Evolutionary conservation across 2,113 vertebrate genomes (phyloP).

Genomic region (Salminus brasiliensis): DNA sequence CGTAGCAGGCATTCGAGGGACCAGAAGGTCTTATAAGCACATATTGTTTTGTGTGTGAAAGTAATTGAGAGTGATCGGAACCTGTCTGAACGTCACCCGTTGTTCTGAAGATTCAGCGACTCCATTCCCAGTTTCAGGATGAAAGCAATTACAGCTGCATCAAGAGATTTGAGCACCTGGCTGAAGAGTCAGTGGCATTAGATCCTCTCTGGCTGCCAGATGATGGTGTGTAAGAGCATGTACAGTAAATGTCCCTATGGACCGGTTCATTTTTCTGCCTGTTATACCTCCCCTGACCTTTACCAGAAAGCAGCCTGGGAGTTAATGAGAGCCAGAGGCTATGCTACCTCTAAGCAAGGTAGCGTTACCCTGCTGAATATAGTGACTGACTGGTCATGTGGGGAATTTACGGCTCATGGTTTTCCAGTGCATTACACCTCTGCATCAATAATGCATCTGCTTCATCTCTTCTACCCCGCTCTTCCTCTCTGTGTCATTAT

Average conservation of each 20-base stretch:
- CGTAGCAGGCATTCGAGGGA: neutral
- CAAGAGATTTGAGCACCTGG: constrained; percentile 2
- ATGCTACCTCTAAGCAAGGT: neutral
- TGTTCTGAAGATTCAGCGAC: neutral
- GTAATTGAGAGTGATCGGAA: neutral
- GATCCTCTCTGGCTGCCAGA: constrained; percentile 8
- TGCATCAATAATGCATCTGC: constrained; percentile 36
- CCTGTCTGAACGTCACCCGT: neutral
- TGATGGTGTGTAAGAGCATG: neutral
- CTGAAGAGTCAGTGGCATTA: neutral
- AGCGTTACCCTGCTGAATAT: constrained; percentile 16
- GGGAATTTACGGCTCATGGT: constrained; percentile 12
- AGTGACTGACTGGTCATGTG: constrained; percentile 27
- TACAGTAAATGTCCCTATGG: neutral
- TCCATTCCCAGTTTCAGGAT: neutral
- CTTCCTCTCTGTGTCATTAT: constrained; percentile 20
- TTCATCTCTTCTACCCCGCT: neutral
- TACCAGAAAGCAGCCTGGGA: constrained; percentile 23
- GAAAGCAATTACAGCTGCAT: constrained; percentile 7
- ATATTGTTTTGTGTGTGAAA: neutral
- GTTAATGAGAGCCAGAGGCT: constrained; percentile 34
- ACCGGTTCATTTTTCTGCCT: neutral
- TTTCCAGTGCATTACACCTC: constrained; percentile 22
- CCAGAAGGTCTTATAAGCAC: neutral
- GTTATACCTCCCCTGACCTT: constrained; percentile 14